These are phyloP conservation scores for Dromiciops gliroides DNA, from an alignment of 2,113 vertebrate species.

Conservation along the genomic window DNA sequence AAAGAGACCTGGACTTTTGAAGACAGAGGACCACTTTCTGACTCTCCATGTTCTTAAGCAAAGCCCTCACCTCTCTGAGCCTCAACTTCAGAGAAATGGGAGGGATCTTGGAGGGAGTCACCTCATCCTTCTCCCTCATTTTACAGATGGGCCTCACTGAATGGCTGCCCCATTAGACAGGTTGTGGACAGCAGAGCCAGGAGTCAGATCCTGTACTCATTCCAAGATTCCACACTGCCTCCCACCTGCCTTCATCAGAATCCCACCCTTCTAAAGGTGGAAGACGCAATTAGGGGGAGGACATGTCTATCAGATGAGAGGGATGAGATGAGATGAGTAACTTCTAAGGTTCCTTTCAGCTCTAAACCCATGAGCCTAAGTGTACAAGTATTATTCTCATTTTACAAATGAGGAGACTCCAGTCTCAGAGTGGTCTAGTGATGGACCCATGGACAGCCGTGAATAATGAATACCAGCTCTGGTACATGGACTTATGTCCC, in stretches of 20 bases:
- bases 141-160: neutral
- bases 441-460: neutral
- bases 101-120: neutral
- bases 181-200: neutral
- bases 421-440: too few relatives aligned
- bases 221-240: too few relatives aligned
- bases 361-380: neutral
- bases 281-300: neutral
- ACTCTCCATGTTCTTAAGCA: neutral
- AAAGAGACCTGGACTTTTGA: neutral
- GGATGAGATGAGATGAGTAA: neutral
- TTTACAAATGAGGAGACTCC: neutral
- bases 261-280: neutral
- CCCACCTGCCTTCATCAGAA: neutral
- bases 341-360: neutral
- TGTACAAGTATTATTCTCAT: neutral
- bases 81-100: neutral
- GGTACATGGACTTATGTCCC: neutral
- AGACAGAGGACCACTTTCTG: neutral
- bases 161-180: neutral
- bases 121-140: neutral
- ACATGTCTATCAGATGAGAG: neutral
- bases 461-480: neutral
- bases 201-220: neutral
- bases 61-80: neutral